Evolutionary conservation across 2,888 invertebrate genomes (phyloP).

Genomic region (Diarsia rubi): DNA sequence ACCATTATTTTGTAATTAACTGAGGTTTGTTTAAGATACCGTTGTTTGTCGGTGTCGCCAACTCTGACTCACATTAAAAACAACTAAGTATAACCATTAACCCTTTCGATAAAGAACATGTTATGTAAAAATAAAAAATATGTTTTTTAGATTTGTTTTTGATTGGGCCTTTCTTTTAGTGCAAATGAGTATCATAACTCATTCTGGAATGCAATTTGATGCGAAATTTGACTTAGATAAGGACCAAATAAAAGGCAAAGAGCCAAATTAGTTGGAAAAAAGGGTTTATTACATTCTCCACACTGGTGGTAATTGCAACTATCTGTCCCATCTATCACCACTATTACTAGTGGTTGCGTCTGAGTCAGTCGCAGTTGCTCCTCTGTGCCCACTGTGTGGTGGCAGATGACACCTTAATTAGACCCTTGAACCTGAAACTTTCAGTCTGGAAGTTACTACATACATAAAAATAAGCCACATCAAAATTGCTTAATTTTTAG

Average conservation of each 20-base stretch:
- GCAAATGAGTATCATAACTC: not conserved
- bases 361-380: too few relatives aligned
- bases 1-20: slow-evolving; percentile 63
- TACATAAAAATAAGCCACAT: not conserved
- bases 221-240: not conserved
- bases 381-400: too few relatives aligned
- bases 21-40: slow-evolving; percentile 53
- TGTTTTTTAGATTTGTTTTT: not conserved
- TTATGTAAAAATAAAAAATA: not conserved
- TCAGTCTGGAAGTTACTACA: not conserved
- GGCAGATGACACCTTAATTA: too few relatives aligned
- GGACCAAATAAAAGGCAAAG: not conserved
- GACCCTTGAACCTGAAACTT: not conserved
- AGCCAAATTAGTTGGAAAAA: not conserved
- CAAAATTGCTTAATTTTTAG: not conserved
- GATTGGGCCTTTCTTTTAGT: not conserved
- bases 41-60: slow-evolving; percentile 52
- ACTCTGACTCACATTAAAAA: slow-evolving; percentile 41
- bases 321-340: too few relatives aligned
- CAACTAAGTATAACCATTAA: slow-evolving; percentile 44
- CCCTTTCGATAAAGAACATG: slow-evolving; percentile 24
- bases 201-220: not conserved
- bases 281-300: not conserved
- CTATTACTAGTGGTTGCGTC: too few relatives aligned
- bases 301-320: too few relatives aligned